Evolutionary conservation across 1,140 invertebrate species (phyloP), one percentile per base, ranked within the genome.

Genomic region (Leptopilina clavipes): DNA sequence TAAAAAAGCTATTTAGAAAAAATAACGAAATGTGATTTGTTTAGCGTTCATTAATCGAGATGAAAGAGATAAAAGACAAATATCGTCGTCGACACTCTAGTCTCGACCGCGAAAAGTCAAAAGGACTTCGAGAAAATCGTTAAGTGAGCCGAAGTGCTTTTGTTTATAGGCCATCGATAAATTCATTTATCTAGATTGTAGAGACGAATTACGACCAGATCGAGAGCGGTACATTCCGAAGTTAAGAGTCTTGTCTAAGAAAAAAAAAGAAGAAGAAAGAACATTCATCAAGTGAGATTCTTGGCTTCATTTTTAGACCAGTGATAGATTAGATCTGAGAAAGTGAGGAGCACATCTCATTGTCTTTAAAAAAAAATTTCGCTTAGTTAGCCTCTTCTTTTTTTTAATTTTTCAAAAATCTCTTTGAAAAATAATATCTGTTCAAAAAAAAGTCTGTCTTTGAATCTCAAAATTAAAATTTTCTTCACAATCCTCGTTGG

Each of bases 211-310:
- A 70, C 12, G 73, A 74, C 45, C 59, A 71, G 12, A 73, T 12
- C 40, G 45, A 73, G 43, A 73, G 43, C 17, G 52, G 76, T 76
- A 83, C 82, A 83, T 83, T 82, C 82, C 82, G 79, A 65, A 76
- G 45, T 79, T 71, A 79, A 80, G 75, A 78, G 71, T 83, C 80
- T 65, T 31, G 3, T 0, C 0, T 7, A 40, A 17, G 14, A 65
- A 25, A 59, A 31, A 65, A n/a, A 74, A 73, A 31, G 25, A 31
- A 1, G 25, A 2, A 31, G 25, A 31, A 76, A 71, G 75, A 82
- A 73, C 78, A 82, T 82, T 78, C 71, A 74, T 48, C 75, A 79
- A 75, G 48, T 75, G 75, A 72, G 73, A 74, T 59, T 70, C 59
- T 31, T 65, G 12, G 59, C 59, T 65, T 65, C 25, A 31, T 31